phyloP scores from a whole-genome alignment of 2,888 invertebrate genomes.

The Euspilapteryx auroguttella region DNA sequence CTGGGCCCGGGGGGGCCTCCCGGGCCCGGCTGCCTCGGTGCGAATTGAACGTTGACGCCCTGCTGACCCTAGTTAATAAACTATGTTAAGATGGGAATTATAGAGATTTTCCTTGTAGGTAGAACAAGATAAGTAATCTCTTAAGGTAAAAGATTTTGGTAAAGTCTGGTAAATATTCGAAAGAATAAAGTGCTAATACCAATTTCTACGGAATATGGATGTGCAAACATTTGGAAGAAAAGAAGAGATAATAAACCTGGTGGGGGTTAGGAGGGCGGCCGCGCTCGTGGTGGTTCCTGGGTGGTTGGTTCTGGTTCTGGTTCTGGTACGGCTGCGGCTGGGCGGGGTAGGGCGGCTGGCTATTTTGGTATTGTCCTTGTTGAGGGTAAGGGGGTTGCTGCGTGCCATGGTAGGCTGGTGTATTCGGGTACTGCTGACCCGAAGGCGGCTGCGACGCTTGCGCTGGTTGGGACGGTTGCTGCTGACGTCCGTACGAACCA shows the following conservation, averaged over 20 bases:
- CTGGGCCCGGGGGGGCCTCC: constrained; percentile 17
- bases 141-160: too few species aligned
- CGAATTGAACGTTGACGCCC: constrained; percentile 23
- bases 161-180: too few species aligned
- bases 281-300: constrained; percentile 55
- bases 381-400: constrained; percentile 55
- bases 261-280: constrained; percentile 56
- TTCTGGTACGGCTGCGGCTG: constrained; percentile 28
- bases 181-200: too few species aligned
- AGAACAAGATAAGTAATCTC: background rate
- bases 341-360: constrained; percentile 35
- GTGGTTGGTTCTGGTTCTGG: constrained; percentile 43
- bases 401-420: constrained; percentile 59
- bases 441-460: constrained; percentile 56
- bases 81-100: background rate
- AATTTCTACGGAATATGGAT: too few species aligned
- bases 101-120: background rate
- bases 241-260: constrained; percentile 21
- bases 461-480: constrained; percentile 60
- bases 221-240: too few species aligned
- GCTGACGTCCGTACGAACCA: constrained; percentile 63
- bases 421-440: constrained; percentile 54
- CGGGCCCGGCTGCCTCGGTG: constrained; percentile 21
- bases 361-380: constrained; percentile 55
- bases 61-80: constrained; percentile 18